phyloP scores from a whole-genome alignment of 2,888 invertebrate genomes.

The Amblyjoppa fuscipennis region DNA sequence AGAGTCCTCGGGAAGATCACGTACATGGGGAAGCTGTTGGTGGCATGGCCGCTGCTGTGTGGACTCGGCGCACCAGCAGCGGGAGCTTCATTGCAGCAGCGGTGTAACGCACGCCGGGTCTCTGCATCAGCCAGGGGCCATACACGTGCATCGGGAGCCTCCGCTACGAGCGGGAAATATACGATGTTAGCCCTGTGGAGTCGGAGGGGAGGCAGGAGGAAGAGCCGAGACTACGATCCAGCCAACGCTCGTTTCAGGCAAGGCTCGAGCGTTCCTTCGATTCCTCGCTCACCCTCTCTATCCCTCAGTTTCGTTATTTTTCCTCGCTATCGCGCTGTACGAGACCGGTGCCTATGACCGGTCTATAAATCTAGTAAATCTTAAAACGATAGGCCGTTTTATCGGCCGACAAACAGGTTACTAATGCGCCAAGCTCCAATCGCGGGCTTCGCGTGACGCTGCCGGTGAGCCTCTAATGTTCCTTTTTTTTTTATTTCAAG shows the following conservation, averaged over 20 bases:
- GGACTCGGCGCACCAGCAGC: conserved; percentile 19
- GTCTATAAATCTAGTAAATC: conserved; percentile 81
- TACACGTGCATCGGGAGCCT: conserved; percentile 64
- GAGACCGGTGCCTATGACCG: conserved; percentile 66
- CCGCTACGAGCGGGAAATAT: conserved; percentile 55
- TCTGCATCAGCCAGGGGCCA: conserved; percentile 62
- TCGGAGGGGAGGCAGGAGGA: conserved; percentile 19
- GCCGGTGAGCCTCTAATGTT: conserved; percentile 68
- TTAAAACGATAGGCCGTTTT: conserved; percentile 79
- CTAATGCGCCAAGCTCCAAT: conserved; percentile 78
- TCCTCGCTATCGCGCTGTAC: neutral
- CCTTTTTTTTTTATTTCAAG: conserved; percentile 16
- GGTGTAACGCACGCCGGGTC: conserved; percentile 48
- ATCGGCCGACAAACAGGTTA: conserved; percentile 81
- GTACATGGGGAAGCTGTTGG: conserved; percentile 33
- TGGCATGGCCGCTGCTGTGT: conserved; percentile 1
- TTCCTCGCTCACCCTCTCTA: conserved; percentile 13
- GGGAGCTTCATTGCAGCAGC: neutral
- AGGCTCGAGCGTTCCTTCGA: conserved; percentile 31
- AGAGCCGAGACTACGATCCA: conserved; percentile 34
- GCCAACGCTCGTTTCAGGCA: conserved; percentile 30
- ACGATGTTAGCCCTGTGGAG: conserved; percentile 48
- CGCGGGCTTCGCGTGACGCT: conserved; percentile 75
- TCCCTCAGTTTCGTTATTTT: neutral
- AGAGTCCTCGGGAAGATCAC: conserved; percentile 16